Base-by-base conservation (phyloP, 2,797 vertebrate species). In the Fundulus diaphanus region DNA sequence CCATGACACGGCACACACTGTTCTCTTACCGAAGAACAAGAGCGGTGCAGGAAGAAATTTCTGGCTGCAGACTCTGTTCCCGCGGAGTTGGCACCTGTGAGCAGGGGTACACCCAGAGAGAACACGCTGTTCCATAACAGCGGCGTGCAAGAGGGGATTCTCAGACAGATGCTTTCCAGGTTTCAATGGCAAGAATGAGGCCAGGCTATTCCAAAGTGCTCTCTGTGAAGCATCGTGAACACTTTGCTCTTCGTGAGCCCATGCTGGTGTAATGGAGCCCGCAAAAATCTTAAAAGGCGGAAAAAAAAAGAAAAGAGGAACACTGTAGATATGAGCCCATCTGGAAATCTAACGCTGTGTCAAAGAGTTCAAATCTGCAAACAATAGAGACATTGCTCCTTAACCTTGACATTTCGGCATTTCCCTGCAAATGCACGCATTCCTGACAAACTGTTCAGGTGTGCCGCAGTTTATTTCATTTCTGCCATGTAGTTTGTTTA, bases 41-140 rank as follows among this genome's bases (percentile, higher is more conserved):
- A 69, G 71, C 81, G 76, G 75, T 71, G 76, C 52, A 70, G 69
- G n/a, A 51, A 79, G 84, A 88, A 27, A 82, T 87, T 84, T 87
- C 51, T 90, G 88, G 74, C 89, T 33, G 73, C 74, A 85, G 87
- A 73, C 85, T 82, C 73, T 83, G 87, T 87, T 91, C 84, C 35
- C 67, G 75, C 68, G 69, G 57, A 81, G 70, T 67, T 89, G 82
- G 89, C 87, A 88, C 92, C 82, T 67, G 81, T 52, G 44, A 70
- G 31, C n/a, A 6, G 80, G 73, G 29, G 89, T 76, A 91, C 92
- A 87, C 77, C 44, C 74, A 85, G 90, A 86, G 75, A 90, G 93
- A 93, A 94, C 94, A 92, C 76, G 52, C 80, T 93, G 92, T 94
- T 89, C 93, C 86, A 82, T 70, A 88, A 84, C 90, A 88, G 79